phyloP scores from a whole-genome alignment of 2,888 invertebrate genomes.

The Plagodis pulveraria region DNA sequence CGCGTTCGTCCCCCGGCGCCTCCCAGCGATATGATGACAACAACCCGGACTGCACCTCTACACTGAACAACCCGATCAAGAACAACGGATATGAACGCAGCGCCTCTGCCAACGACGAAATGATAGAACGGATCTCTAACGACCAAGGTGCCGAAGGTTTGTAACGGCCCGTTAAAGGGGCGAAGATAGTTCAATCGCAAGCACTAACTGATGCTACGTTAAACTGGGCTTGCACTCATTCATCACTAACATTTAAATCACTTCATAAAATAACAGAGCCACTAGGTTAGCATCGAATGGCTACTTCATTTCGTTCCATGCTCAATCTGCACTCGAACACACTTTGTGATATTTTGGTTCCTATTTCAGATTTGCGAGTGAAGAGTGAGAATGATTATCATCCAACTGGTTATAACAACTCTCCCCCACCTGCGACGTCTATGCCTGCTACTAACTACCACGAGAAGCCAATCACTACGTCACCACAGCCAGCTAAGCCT shows the following conservation, averaged over 20 bases:
- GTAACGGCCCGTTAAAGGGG: slow-evolving; percentile 38
- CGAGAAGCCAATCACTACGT: slow-evolving; percentile 75
- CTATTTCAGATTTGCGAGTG: slow-evolving; percentile 89
- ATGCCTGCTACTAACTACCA: slow-evolving; percentile 75
- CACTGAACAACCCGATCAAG: slow-evolving; percentile 75
- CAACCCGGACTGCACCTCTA: slow-evolving; percentile 78
- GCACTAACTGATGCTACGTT: slow-evolving; percentile 22
- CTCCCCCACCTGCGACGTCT: slow-evolving; percentile 85
- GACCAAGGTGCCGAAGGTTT: slow-evolving; percentile 83
- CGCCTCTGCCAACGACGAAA: slow-evolving; percentile 73
- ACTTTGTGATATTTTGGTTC: not conserved
- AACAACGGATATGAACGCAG: slow-evolving; percentile 83
- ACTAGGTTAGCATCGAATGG: slow-evolving; percentile 25
- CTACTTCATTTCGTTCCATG: slow-evolving; percentile 14
- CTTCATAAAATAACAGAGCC: slow-evolving; percentile 10
- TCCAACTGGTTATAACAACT: slow-evolving; percentile 82
- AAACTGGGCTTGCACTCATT: slow-evolving; percentile 20
- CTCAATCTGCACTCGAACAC: not conserved
- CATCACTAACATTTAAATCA: slow-evolving; percentile 21
- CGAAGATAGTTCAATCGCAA: slow-evolving; percentile 22
- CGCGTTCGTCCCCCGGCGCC: slow-evolving; percentile 79
- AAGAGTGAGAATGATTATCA: slow-evolving; percentile 87
- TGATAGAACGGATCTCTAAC: slow-evolving; percentile 76
- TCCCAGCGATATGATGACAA: slow-evolving; percentile 76
- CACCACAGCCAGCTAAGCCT: slow-evolving; percentile 84